Base-by-base conservation (phyloP, 2,888 invertebrate species). In the Hypomecis atomaria region DNA sequence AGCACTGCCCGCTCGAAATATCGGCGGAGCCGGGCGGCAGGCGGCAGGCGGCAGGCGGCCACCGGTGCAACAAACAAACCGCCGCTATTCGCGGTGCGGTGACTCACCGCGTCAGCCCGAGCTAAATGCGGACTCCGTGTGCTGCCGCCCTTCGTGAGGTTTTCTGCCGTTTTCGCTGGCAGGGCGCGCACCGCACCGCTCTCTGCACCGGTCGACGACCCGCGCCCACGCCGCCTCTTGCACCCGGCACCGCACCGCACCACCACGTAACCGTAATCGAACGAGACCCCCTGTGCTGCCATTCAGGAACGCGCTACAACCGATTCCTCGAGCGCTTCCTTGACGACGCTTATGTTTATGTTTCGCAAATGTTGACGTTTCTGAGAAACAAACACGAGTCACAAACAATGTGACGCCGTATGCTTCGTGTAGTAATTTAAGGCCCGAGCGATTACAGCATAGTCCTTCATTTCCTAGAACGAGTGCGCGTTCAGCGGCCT, bases 71-170 rank as follows among this genome's bases (percentile, higher is more conserved):
- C 90, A 89, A 89, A 91, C 90, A 90, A 90, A 91, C 85, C 86
- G 85, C 77, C 86, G 84, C 90, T 92, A 92, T 92, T 92, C 90
- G 86, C 85, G 87, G 88, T 80, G 84, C 81, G 87, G 86, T 92
- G 92, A 92, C 86, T 92, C 92, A 93, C 86, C 80, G 78, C 89
- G 88, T 87, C 87, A 89, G 89, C 82, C 88, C 86, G 89, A 87
- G 92, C 92, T 92, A 92, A 88, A 92, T 87, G 91, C 90, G 92
- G 92, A 89, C 84, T 77, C 87, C 87, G 89, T 88, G 88, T 85
- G 89, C 89, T 87, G 92, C 88, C 88, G 87, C 88, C 92, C 92
- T 92, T 91, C 90, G 88, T 82, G 85, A 90, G 91, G 87, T 89
- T 90, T 88, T 87, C 86, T 88, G 86, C 88, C 86, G 86, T 85